Base-by-base conservation (phyloP, 2,888 invertebrate genomes). In the Erannis defoliaria region DNA sequence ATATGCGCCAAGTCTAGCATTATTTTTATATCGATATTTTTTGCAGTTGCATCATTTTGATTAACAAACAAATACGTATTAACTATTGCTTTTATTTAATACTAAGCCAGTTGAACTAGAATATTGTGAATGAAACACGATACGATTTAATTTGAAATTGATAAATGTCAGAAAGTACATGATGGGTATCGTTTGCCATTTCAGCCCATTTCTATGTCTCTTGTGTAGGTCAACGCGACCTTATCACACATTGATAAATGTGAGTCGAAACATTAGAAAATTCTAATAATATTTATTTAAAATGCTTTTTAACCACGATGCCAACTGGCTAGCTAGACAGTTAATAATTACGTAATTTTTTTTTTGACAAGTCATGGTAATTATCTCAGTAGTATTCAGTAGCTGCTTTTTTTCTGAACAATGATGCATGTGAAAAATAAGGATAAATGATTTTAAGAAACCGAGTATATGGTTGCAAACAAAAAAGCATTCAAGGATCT, bases 161-260 rank as follows among this genome's bases (percentile, higher is more conserved):
- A 33, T 19, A 33, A 46, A 5, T 46, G 33, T 19, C 46, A 12
- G 31, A 2, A 29, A 29, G 26, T 31, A 26, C 14, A 19, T 31
- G 46, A 46, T 19, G 10, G 31, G 46, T 46, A 31, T 33, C 46
- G 31, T 33, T 31, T 12, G 19, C 6, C 26, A 31, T 43, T 43
- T 23, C n/a, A 23, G n/a, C 9, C 42, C 31, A 55, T 31, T 48
- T 57, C 12, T 33, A 31, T 33, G 9, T 56, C 33, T 19, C 12
- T 21, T 50, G 26, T 38, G 26, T 31, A 46, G 46, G 46, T 46
- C 31, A 46, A 16, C 16, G 12, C 33, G 50, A 57, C 57, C 57
- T 50, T 37, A 50, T 42, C 57, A 57, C 14, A 19, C 0, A 26
- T 35, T 51, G 42, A 57, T 50, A 57, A 38, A 46, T 55, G 46